A percentile compares a stretch with the other conserved stretches of the same genome.
Evolutionary conservation across 2,797 vertebrate genomes (phyloP).

Genomic region (Galago senegalensis): DNA sequence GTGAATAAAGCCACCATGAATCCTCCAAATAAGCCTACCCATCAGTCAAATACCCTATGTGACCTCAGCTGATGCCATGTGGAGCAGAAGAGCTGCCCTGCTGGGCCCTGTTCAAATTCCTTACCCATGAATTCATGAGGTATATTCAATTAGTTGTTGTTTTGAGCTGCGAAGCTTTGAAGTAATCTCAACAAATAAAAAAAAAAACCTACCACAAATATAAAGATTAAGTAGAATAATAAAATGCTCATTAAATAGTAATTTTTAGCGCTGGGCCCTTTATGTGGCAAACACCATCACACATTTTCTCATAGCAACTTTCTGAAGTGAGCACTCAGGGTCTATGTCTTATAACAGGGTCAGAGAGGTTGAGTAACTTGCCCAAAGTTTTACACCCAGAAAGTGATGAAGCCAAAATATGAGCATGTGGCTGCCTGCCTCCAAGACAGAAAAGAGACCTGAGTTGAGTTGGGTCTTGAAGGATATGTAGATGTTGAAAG

Average conservation of each 20-base stretch:
- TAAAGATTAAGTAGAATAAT: slow-evolving; percentile 50
- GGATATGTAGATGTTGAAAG: not conserved
- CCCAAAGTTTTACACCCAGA: not conserved
- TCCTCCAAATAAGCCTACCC: not conserved
- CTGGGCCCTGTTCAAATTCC: not conserved
- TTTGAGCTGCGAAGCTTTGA: slow-evolving; percentile 3
- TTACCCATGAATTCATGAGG: not conserved
- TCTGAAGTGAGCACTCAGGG: not conserved
- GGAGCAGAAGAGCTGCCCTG: not conserved
- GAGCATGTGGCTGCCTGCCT: not conserved
- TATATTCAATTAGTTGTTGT: slow-evolving; percentile 1
- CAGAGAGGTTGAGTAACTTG: not conserved
- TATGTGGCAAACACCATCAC: not conserved
- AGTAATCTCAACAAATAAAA: slow-evolving; percentile 60
- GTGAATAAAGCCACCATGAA: not conserved
- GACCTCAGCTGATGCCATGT: not conserved
- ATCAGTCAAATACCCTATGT: not conserved
- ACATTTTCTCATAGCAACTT: not conserved
- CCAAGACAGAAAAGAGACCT: not conserved
- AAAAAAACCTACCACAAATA: not conserved
- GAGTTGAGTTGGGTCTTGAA: not conserved
- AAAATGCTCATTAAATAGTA: slow-evolving; percentile 44
- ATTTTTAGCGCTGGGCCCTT: slow-evolving; percentile 9
- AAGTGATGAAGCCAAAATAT: not conserved
- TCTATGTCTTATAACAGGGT: not conserved